Evolutionary conservation across 2,888 invertebrate species (phyloP), one percentile per base, ranked within the genome.

Genomic region (Mayetiola destructor): DNA sequence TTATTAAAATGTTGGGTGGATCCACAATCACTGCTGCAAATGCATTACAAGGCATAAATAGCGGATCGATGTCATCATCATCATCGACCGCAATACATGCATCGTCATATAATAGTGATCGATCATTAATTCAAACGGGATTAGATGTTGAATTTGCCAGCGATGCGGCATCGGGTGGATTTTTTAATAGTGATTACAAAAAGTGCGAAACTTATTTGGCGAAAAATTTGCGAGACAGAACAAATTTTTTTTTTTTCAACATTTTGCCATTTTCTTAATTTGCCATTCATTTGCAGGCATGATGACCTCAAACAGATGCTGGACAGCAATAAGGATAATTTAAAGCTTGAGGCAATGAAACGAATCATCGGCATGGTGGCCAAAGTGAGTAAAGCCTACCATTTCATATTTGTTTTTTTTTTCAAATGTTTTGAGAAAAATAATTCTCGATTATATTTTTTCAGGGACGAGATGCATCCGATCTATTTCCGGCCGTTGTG

Each of bases 311-410:
- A 96, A 70, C 82, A 89, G 67, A 99, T 99, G 97, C 72, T 99
- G 64, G 99, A 99, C 71, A 89, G 93, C 61, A 96, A 91, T 66
- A 96, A 97, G 72, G 99, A 99, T 73, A 88, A 88, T 40, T 76
- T 94, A 52, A 99, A 99, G 69, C 73, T 99, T 64, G 99, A 99
- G 70, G 99, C 99, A 3, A 99, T 99, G 99, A 99, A 99, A 70
- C 78, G 99, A 64, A 96, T 99, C 57, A 96, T 99, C 68, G 94
- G 95, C 77, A 95, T 99, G 95, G 85, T 96, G 62, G 99, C 99
- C 0, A 95, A 96, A 30, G 53, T 53, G 12, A 30, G 29, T 53
- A 1, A 18, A 32, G 29, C 14, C 2, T 29, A n/a, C n/a, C 16
- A 52, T 29, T 29, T 30, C 2, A 53, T n/a, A 30, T 32, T 32